phyloP scores from a whole-genome alignment of 2,888 invertebrate species.

The Chloromyia formosa region DNA sequence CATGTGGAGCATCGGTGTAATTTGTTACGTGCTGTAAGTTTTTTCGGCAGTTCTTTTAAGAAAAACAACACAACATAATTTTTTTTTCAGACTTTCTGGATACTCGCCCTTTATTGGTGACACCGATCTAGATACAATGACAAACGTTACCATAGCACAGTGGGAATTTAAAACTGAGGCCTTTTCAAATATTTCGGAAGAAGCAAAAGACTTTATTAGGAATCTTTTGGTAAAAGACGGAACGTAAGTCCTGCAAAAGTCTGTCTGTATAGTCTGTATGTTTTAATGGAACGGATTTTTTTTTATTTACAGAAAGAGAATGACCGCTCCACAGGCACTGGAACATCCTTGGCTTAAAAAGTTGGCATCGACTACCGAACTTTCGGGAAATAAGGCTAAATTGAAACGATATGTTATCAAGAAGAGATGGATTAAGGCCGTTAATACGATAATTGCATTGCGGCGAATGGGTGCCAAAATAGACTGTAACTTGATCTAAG shows the following conservation, averaged over 20 bases:
- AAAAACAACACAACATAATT: not conserved
- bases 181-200: slow-evolving; percentile 88
- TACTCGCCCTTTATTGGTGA: slow-evolving; percentile 96
- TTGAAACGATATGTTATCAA: slow-evolving; percentile 89
- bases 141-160: slow-evolving; percentile 90
- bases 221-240: slow-evolving; percentile 87
- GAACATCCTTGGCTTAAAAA: slow-evolving; percentile 82
- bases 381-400: slow-evolving; percentile 79
- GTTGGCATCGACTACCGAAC: slow-evolving; percentile 70
- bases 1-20: slow-evolving; percentile 97
- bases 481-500: slow-evolving; percentile 65
- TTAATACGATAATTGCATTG: slow-evolving; percentile 86
- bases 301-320: slow-evolving; percentile 74
- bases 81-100: slow-evolving; percentile 77
- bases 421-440: slow-evolving; percentile 89
- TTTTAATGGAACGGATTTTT: too few species aligned
- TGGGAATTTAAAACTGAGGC: slow-evolving; percentile 95
- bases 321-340: slow-evolving; percentile 75
- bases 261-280: not conserved
- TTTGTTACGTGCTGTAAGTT: slow-evolving; percentile 94
- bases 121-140: slow-evolving; percentile 92
- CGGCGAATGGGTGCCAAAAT: slow-evolving; percentile 86
- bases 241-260: slow-evolving; percentile 78
- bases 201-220: slow-evolving; percentile 91
- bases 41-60: too few species aligned